Base-by-base conservation (phyloP, 2,113 vertebrate genomes). In the Zootoca vivipara region DNA sequence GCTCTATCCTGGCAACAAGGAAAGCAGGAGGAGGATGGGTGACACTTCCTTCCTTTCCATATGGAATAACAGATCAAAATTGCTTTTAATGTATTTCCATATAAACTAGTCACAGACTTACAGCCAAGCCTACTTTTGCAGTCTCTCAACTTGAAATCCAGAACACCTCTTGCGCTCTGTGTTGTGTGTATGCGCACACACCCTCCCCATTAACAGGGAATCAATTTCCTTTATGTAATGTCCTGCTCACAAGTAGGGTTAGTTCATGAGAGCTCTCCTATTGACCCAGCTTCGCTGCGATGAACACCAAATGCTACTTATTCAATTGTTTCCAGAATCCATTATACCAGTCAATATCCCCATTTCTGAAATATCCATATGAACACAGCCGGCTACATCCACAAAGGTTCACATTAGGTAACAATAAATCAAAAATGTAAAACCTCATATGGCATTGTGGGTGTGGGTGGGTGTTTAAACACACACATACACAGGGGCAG, bases 211-310 rank as follows among this genome's bases (percentile, higher is more conserved):
- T 78, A 83, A 88, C 24, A 52, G 22, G 18, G 74, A 83, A 82
- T 83, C 87, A 69, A 83, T 88, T 69, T 56, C 38, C 72, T 88
- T 88, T 83, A 83, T 13, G 24, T 83, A 83, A 88, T 69, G 42
- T 35, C 28, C 33, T 83, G 82, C 9, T 46, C 81, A 69, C 24
- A 83, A 83, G n/a, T 72, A 70, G 16, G 81, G 69, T 83, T 69
- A 65, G 38, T 78, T 82, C 81, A 78, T 18, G 52, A 83, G 30
- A 58, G 40, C 35, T 77, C 28, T 77, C 73, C 38, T 78, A 77
- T 65, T 46, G 58, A 65, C 58, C 38, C 58, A 67, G 24, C 38
- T 67, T 42, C 15, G 42, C 40, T 46, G 16, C 8, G 13, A 22
- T 46, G 40, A 30, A 40, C 20, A 73, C 20, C 28, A 83, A 64